Conservation (phyloP, 2,113 vertebrate species). For the Romanogobio albipinnatus region DNA sequence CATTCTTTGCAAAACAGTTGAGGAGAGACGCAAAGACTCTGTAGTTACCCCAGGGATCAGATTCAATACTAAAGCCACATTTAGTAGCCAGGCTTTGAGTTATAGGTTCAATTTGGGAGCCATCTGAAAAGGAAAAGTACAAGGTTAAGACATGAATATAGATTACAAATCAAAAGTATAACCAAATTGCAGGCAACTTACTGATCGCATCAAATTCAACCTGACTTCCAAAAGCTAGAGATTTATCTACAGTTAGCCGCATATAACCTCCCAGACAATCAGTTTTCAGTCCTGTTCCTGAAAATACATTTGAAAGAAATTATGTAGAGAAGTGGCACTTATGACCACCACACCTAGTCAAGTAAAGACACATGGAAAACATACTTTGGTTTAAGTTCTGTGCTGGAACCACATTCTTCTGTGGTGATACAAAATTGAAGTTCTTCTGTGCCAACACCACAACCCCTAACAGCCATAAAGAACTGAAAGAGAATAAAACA, state of each 20-base stretch:
- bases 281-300: slow-evolving; percentile 63
- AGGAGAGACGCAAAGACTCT: slow-evolving; percentile 72
- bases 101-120: slow-evolving; percentile 57
- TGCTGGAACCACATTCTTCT: slow-evolving; percentile 48
- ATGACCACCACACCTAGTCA: not conserved
- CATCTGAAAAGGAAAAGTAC: slow-evolving; percentile 63
- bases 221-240: slow-evolving; percentile 68
- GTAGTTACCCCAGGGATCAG: slow-evolving; percentile 76
- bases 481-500: slow-evolving; percentile 46
- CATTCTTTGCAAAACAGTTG: slow-evolving; percentile 71
- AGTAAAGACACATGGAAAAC: no score
- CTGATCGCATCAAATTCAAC: slow-evolving; percentile 75
- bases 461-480: slow-evolving; percentile 64
- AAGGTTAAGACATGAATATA: not conserved
- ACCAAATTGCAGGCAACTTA: slow-evolving; percentile 55
- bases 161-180: not conserved
- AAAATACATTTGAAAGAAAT: not conserved
- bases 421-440: slow-evolving; percentile 38
- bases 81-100: slow-evolving; percentile 69
- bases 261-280: slow-evolving; percentile 72
- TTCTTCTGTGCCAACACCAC: slow-evolving; percentile 55
- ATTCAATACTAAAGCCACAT: slow-evolving; percentile 77
- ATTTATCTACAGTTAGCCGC: slow-evolving; percentile 69
- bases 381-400: slow-evolving; percentile 68
- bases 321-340: not conserved